Base-by-base conservation (phyloP, 1,140 invertebrate species). In the Belonocnema kinseyi region DNA sequence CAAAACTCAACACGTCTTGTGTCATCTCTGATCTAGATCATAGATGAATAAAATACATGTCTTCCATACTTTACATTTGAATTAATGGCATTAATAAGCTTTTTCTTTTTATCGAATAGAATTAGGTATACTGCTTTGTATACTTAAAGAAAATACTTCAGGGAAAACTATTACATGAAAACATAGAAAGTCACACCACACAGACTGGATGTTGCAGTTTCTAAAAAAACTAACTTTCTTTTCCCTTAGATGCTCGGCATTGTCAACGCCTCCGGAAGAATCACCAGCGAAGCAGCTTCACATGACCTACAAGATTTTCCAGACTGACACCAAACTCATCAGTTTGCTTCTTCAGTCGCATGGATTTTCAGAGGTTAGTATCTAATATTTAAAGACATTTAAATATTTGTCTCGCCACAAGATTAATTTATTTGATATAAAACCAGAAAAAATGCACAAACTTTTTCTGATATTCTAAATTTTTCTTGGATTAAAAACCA, bases 241-340 rank as follows among this genome's bases (percentile, higher is more conserved):
- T 79, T 82, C 80, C 77, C 66, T 74, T 74, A 92, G 91, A 81
- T 92, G 90, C 77, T 91, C 90, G 1, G 91, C 91, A 7, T 83
- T 91, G 72, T 88, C 91, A 0, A 89, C 86, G 7, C 90, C 91
- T 12, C 92, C 92, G 17, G 85, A 89, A 80, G 85, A 91, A 16
- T 87, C 92, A 52, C 96, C 95, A 4, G 96, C 94, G 0, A 92
- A 93, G 70, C 92, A 94, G 52, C 88, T 96, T n/a, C 94, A 95
- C 85, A 95, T 96, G 85, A 95, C 95, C 2, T 96, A 96, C 88
- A 96, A 96, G 88, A 94, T 96, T 82, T 93, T 95, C 76, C 95
- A 96, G 90, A 95, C 95, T 12, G 95, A 97, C 90, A 96, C 95
- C 0, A 96, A 95, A 88, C 91, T 97, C 50, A 91, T 97, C 50